Conservation (phyloP, 2,113 vertebrate species). For the Ailuropoda melanoleuca region DNA sequence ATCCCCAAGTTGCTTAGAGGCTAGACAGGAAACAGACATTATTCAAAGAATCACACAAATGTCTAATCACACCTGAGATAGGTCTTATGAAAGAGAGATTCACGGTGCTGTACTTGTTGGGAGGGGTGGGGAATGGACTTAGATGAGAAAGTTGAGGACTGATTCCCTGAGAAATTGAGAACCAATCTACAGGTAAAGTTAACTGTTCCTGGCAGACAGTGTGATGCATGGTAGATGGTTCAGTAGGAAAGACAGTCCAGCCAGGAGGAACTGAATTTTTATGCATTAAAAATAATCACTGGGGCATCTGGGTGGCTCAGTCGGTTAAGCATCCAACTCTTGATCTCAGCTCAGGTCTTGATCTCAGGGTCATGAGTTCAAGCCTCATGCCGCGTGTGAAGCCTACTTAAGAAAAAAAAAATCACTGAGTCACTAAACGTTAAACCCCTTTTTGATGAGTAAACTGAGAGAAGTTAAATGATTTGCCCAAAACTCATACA, state of each 20-base stretch:
- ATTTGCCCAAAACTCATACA: background rate
- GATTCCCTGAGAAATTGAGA: background rate
- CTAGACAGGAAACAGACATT: background rate
- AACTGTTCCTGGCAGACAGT: background rate
- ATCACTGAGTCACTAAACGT: background rate
- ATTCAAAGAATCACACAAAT: background rate
- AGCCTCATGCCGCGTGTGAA: background rate
- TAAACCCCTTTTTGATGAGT: background rate
- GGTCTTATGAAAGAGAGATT: background rate
- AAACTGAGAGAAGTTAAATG: background rate
- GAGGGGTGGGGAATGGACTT: background rate
- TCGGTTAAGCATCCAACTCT: background rate
- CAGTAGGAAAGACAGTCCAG: background rate
- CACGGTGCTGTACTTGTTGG: background rate
- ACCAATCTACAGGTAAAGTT: background rate
- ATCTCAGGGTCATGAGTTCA: background rate
- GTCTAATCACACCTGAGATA: background rate
- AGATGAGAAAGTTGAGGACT: background rate
- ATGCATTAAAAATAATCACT: background rate
- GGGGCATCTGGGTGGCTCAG: background rate
- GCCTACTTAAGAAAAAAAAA: background rate
- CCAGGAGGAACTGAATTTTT: background rate
- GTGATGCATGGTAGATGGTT: background rate
- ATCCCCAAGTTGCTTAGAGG: background rate
- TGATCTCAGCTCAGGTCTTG: background rate